phyloP scores from a whole-genome alignment of 2,888 invertebrate genomes.

The Cheilosia urbana region DNA sequence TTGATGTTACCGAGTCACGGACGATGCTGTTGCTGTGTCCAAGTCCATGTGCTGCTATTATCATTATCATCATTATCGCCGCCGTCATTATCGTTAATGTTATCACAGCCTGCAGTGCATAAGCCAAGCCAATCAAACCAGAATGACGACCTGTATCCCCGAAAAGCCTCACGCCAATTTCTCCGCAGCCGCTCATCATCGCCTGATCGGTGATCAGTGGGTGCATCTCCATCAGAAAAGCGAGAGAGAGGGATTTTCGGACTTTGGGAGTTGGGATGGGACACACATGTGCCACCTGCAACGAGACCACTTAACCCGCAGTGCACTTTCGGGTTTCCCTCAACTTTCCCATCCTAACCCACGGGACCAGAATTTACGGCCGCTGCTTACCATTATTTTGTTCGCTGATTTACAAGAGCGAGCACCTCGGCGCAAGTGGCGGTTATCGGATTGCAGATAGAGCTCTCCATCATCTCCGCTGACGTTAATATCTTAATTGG shows the following conservation, averaged over 20 bases:
- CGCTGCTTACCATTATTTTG: slow-evolving; percentile 13
- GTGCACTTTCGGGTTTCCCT: slow-evolving; percentile 19
- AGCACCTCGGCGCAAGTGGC: slow-evolving; percentile 7
- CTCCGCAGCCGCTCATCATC: neutral
- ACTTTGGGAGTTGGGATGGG: slow-evolving; percentile 3
- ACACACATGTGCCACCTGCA: slow-evolving; percentile 44
- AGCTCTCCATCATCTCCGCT: slow-evolving; percentile 16
- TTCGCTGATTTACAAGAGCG: slow-evolving; percentile 45
- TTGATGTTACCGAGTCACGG: slow-evolving; percentile 70
- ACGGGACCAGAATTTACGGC: slow-evolving; percentile 34
- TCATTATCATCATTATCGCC: slow-evolving; percentile 4
- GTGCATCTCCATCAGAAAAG: slow-evolving; percentile 5
- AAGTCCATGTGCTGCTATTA: slow-evolving; percentile 23
- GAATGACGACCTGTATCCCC: slow-evolving; percentile 35
- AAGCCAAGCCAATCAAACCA: slow-evolving; percentile 36
- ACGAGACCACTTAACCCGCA: slow-evolving; percentile 41
- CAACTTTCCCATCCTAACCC: neutral
- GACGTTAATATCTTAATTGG: slow-evolving; percentile 62
- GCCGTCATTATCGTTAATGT: slow-evolving; percentile 15
- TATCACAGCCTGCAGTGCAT: slow-evolving; percentile 36
- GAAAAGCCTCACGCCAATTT: slow-evolving; percentile 39
- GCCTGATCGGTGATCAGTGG: slow-evolving; percentile 26
- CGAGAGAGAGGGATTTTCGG: neutral
- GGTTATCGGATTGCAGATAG: slow-evolving; percentile 9
- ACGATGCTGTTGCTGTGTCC: slow-evolving; percentile 26